Evolutionary conservation across 2,113 vertebrate species (phyloP), one percentile per base, ranked within the genome.

Genomic region (Hyperopisus bebe): DNA sequence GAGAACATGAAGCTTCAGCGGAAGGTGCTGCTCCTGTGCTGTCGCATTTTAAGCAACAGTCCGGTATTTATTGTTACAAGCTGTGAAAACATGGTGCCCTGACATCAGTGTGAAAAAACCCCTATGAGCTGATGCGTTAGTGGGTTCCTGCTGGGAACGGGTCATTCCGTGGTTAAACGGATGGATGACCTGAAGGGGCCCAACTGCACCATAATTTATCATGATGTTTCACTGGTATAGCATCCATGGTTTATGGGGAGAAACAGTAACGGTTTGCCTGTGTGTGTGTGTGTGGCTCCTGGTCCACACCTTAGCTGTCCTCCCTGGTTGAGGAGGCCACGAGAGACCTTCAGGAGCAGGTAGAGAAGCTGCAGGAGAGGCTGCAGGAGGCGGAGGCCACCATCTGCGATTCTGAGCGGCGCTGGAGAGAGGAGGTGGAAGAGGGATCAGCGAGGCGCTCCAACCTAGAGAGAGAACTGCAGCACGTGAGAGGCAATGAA

Each of bases 1-100:
- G 95, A 97, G 7, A 93, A 93, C 0, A 93, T 96, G 35, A 94
- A 95, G 88, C 95, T 97, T 0, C 95, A 96, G 91, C 91, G 91
- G 84, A 96, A 97, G 97, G 84, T 91, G 47, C 53, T 66, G 11
- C 55, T 48, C 50, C 84, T 6, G 0, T 3, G 9, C 62, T 70
- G 62, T 31, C 10, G 10, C 62, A 31, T 11, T 70, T 70, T 13
- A 70, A 46, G 82, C 39, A 24, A 42, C 44, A 44, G 9, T 27
- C 9, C 1, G 0, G 4, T 9, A 85, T n/a, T 48, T 85, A n/a
- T 48, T 42, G 35, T 80, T 80, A 42, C 35, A 19, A 42, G 35
- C 74, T 80, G 70, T 15, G 35, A 77, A 39, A 77, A 39, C 27
- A 77, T 17, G 31, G 15, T 77, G 70, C 70, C 70, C 70, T 35